phyloP scores from a whole-genome alignment of 2,888 invertebrate genomes.

The Oxytorus armatus region DNA sequence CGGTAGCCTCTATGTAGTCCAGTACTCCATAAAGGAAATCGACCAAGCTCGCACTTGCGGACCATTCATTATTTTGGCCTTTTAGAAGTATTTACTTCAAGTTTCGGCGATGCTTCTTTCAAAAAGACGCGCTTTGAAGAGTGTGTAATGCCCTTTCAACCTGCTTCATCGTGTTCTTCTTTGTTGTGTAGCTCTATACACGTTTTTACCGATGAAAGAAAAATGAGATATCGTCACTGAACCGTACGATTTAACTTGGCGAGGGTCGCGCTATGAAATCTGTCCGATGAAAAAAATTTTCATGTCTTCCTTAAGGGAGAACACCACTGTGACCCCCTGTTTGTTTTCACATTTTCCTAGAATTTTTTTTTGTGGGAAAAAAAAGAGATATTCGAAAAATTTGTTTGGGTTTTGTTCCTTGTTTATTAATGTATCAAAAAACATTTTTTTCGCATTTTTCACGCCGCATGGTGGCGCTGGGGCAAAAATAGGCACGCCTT shows the following conservation, averaged over 20 bases:
- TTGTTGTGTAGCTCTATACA: not conserved
- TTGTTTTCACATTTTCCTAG: no score
- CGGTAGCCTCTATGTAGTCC: slow-evolving; percentile 16
- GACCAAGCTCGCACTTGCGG: not conserved
- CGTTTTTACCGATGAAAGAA: slow-evolving; percentile 20
- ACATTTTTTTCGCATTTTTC: no score
- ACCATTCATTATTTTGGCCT: slow-evolving; percentile 56
- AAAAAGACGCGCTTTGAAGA: slow-evolving; percentile 37
- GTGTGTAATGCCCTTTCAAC: slow-evolving; percentile 32
- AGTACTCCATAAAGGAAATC: slow-evolving; percentile 30
- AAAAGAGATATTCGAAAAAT: no score
- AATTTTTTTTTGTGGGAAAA: no score
- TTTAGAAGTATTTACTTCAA: slow-evolving; percentile 46
- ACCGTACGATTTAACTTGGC: not conserved
- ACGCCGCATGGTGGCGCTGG: no score
- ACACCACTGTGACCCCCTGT: no score
- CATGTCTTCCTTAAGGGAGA: no score
- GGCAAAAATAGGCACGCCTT: no score
- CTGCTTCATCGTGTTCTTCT: not conserved
- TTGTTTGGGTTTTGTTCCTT: no score
- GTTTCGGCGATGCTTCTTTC: slow-evolving; percentile 16
- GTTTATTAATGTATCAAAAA: no score
- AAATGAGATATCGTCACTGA: not conserved
- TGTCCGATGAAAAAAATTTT: slow-evolving; percentile 24
- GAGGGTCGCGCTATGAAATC: not conserved